Evolutionary conservation across 1,140 invertebrate genomes (phyloP).

Genomic region (Diorhabda elongata): DNA sequence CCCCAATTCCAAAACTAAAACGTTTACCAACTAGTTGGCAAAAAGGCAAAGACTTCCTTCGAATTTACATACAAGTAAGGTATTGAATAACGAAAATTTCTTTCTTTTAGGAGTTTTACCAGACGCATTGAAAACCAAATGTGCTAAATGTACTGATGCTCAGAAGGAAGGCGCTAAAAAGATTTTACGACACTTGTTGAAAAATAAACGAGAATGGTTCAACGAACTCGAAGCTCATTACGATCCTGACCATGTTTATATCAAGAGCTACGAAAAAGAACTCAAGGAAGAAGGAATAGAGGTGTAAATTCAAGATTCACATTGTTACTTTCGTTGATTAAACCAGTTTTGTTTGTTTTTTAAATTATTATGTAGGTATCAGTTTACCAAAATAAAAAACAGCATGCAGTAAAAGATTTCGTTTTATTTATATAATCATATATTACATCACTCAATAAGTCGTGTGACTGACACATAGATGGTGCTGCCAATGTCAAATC

Average conservation of each 20-base stretch:
- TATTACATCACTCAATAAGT: background rate
- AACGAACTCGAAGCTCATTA: conserved; percentile 38
- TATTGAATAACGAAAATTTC: too few relatives aligned
- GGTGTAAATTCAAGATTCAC: too few relatives aligned
- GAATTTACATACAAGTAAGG: too few relatives aligned
- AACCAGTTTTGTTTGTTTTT: too few relatives aligned
- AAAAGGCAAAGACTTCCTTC: too few relatives aligned
- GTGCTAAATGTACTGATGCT: conserved; percentile 59
- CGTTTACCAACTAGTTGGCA: too few relatives aligned
- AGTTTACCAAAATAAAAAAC: too few relatives aligned
- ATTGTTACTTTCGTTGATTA: too few relatives aligned
- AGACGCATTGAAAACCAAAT: conserved; percentile 62
- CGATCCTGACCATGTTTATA: conserved; percentile 52
- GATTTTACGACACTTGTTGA: conserved; percentile 56
- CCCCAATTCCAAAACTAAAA: too few relatives aligned
- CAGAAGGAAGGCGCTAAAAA: conserved; percentile 59
- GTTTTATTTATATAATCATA: background rate
- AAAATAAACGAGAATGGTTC: conserved; percentile 51
- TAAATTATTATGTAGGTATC: too few relatives aligned
- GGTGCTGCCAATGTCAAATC: background rate
- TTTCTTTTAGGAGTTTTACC: conserved; percentile 48
- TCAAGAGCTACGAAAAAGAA: conserved; percentile 50
- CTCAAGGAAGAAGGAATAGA: conserved; percentile 24
- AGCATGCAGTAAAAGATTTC: too few relatives aligned
- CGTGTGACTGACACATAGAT: background rate